phyloP scores from a whole-genome alignment of 2,888 invertebrate genomes.

The Nymphalis polychloros region DNA sequence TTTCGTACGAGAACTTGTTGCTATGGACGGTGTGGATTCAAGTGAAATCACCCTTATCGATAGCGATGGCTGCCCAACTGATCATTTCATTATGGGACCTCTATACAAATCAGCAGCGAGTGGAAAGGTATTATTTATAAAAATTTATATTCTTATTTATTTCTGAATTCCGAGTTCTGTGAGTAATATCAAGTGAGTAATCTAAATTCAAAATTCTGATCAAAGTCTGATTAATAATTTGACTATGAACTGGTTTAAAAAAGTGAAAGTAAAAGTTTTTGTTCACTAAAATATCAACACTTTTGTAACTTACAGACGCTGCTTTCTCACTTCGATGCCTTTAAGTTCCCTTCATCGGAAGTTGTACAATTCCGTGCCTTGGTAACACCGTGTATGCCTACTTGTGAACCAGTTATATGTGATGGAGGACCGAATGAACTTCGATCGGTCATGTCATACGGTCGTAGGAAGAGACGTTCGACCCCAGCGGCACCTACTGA shows the following conservation, averaged over 20 bases:
- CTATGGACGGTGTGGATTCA: slow-evolving; percentile 96
- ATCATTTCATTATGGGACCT: slow-evolving; percentile 96
- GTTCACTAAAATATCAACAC: background rate
- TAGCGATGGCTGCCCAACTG: slow-evolving; percentile 95
- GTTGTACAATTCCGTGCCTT: slow-evolving; percentile 97
- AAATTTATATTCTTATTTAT: background rate
- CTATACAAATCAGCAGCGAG: slow-evolving; percentile 90
- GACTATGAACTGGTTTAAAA: too few relatives aligned
- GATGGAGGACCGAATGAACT: slow-evolving; percentile 92
- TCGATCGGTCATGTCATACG: slow-evolving; percentile 91
- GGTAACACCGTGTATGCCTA: slow-evolving; percentile 96
- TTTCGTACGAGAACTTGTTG: slow-evolving; percentile 95
- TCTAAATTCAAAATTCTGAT: too few relatives aligned
- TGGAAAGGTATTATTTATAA: slow-evolving; percentile 84
- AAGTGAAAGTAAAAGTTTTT: background rate
- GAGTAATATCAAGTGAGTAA: background rate
- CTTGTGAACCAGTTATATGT: slow-evolving; percentile 95
- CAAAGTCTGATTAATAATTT: too few relatives aligned
- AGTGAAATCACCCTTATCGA: slow-evolving; percentile 96
- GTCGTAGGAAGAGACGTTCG: slow-evolving; percentile 89
- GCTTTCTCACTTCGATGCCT: slow-evolving; percentile 95
- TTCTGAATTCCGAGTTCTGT: background rate
- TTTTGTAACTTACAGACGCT: slow-evolving; percentile 83
- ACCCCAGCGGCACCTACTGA: slow-evolving; percentile 83
- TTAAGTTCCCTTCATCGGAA: slow-evolving; percentile 97